These are phyloP conservation scores for Synanthedon andrenaeformis DNA, from an alignment of 2,888 invertebrate genomes.

Conservation along the genomic window DNA sequence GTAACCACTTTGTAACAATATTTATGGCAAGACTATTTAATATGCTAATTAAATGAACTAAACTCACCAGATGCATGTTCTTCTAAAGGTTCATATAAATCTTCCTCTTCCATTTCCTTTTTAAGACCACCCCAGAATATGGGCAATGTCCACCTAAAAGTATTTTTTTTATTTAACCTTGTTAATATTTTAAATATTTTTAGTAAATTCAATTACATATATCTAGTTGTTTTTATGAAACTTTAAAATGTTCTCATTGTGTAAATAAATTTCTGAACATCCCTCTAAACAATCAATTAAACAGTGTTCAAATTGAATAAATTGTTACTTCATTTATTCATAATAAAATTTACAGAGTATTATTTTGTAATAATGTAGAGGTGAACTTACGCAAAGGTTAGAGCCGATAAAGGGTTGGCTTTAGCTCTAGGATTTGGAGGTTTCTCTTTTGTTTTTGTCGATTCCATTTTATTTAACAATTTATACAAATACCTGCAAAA, in stretches of 20 bases:
- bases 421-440: constrained; percentile 74
- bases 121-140: constrained; percentile 82
- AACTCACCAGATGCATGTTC: constrained; percentile 75
- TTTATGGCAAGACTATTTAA: background rate
- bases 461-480: constrained; percentile 50
- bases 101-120: constrained; percentile 78
- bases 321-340: too few species aligned
- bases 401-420: constrained; percentile 75
- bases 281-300: too few species aligned
- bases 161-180: background rate
- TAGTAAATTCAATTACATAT: background rate
- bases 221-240: background rate
- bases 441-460: constrained; percentile 63
- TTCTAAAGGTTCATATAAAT: constrained; percentile 80
- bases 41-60: background rate
- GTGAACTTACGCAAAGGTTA: constrained; percentile 75
- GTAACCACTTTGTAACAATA: background rate
- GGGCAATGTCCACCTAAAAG: constrained; percentile 79
- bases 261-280: background rate
- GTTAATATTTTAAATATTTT: background rate
- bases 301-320: too few species aligned
- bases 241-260: background rate
- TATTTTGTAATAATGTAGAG: too few species aligned
- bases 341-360: too few species aligned
- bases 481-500: background rate